Conservation (phyloP, 2,113 vertebrate species). For the Lanius ludovicianus region DNA sequence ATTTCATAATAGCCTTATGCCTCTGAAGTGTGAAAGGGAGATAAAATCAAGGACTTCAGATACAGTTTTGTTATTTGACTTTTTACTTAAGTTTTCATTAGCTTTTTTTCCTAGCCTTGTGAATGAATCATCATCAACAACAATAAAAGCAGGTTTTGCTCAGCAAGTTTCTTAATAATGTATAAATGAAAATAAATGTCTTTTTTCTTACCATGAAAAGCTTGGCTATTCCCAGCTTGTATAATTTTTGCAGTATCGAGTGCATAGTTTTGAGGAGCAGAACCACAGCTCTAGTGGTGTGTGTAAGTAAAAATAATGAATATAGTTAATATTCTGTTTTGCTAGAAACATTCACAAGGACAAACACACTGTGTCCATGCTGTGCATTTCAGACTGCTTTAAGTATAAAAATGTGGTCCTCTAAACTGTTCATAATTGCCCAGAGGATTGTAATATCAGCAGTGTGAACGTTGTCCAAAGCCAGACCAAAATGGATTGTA, state of each 20-base stretch:
- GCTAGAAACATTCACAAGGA: not conserved
- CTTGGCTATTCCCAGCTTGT: not conserved
- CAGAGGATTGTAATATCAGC: not conserved
- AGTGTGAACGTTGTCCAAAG: not conserved
- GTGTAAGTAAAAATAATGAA: not conserved
- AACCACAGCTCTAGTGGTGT: not conserved
- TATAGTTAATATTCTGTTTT: not conserved
- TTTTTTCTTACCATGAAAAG: not conserved
- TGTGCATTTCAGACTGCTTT: not conserved
- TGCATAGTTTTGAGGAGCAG: not conserved
- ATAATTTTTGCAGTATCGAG: not conserved
- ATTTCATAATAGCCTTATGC: not conserved
- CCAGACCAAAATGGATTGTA: not conserved
- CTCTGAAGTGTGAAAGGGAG: not conserved
- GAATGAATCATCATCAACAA: not conserved
- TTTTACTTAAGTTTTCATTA: not conserved
- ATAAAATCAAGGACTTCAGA: not conserved
- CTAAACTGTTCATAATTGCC: not conserved
- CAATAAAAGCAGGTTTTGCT: constrained; percentile 5
- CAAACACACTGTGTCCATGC: not conserved
- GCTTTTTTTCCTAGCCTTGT: not conserved
- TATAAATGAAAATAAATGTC: not conserved
- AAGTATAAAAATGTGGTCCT: not conserved
- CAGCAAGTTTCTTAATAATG: not conserved
- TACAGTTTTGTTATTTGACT: not conserved